These are phyloP conservation scores for Drosophila ezoana DNA, from an alignment of 2,888 invertebrate species.

Conservation along the genomic window DNA sequence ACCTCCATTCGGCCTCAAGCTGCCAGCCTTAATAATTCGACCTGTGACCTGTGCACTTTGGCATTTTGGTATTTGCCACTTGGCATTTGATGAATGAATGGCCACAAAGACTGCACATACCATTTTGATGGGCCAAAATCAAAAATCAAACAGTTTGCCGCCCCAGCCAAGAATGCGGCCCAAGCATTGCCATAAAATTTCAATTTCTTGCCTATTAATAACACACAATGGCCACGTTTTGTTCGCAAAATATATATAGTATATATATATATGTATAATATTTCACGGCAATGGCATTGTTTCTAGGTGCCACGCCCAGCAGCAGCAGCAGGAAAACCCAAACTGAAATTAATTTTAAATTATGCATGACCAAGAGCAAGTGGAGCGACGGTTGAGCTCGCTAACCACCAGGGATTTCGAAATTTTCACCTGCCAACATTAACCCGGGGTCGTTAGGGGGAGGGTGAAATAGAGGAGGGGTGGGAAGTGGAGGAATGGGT, in stretches of 20 bases:
- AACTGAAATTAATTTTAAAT: constrained; percentile 77
- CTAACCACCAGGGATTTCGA: constrained; percentile 74
- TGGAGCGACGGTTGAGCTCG: constrained; percentile 44
- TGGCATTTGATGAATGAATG: constrained; percentile 42
- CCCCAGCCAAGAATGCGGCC: constrained; percentile 16
- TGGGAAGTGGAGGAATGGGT: not conserved
- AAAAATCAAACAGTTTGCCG: constrained; percentile 47
- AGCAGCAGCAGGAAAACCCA: constrained; percentile 3
- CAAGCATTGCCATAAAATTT: constrained; percentile 63
- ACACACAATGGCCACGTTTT: constrained; percentile 48
- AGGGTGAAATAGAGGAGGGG: not conserved
- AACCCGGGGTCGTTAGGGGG: constrained; percentile 44
- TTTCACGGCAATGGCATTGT: constrained; percentile 56
- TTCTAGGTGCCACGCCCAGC: constrained; percentile 9
- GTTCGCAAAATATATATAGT: constrained; percentile 9
- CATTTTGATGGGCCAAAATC: constrained; percentile 38
- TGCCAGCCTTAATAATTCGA: constrained; percentile 23
- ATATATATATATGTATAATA: constrained; percentile 49
- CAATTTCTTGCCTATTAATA: constrained; percentile 73
- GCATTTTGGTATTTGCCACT: constrained; percentile 24
- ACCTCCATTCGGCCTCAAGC: not conserved
- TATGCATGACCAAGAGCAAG: constrained; percentile 70
- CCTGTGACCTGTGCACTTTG: constrained; percentile 27
- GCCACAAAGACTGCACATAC: constrained; percentile 14
- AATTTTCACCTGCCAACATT: constrained; percentile 76